A percentile compares a stretch with the other conserved stretches of the same genome.
Evolutionary conservation across 2,113 vertebrate species (phyloP).

Genomic region (Salminus brasiliensis): DNA sequence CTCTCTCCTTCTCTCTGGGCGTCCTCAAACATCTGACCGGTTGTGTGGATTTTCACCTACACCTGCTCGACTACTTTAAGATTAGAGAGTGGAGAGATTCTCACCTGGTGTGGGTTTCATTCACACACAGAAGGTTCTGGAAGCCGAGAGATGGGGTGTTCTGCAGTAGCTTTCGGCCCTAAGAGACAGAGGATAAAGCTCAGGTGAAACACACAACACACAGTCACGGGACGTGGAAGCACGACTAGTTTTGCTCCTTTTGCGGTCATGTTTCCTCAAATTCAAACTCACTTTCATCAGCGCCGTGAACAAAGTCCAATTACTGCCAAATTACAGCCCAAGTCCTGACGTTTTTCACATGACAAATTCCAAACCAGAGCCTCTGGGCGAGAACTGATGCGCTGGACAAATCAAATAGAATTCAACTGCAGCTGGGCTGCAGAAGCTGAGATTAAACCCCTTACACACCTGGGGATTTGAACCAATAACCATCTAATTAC

Average conservation of each 20-base stretch:
- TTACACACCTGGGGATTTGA: constrained; percentile 29
- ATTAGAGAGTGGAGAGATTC: not conserved
- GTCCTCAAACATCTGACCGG: too few relatives aligned
- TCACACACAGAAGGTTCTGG: constrained; percentile 68
- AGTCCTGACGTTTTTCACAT: not conserved
- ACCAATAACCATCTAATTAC: constrained; percentile 49
- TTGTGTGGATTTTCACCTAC: not conserved
- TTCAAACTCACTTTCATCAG: not conserved
- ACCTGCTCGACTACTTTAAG: not conserved
- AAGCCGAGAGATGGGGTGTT: constrained; percentile 65
- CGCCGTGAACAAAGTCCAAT: not conserved
- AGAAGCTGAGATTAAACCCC: constrained; percentile 28
- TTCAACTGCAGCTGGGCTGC: not conserved
- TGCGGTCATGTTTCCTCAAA: not conserved
- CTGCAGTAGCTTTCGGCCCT: constrained; percentile 64
- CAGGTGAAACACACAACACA: not conserved
- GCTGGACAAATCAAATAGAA: constrained; percentile 1
- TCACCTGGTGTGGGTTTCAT: constrained; percentile 76
- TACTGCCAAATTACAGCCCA: not conserved
- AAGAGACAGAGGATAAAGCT: constrained; percentile 38
- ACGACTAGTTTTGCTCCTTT: not conserved
- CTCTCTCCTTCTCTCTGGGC: too few relatives aligned
- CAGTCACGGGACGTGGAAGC: not conserved
- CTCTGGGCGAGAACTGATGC: constrained; percentile 6
- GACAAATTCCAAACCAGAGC: not conserved